phyloP scores from a whole-genome alignment of 1,140 invertebrate species.

The Rhagoletis zephyria region DNA sequence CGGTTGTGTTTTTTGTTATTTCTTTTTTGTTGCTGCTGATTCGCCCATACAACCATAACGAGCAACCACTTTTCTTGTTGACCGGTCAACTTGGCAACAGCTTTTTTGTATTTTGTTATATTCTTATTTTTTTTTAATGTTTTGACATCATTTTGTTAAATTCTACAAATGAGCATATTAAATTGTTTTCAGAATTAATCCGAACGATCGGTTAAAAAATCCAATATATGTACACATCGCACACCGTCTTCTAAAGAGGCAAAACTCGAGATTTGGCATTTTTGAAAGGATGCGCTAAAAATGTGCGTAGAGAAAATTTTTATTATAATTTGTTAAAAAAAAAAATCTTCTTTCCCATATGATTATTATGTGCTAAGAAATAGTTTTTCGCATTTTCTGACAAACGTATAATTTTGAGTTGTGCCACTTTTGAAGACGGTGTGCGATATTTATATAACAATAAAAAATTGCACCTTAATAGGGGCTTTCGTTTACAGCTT shows the following conservation, averaged over 20 bases:
- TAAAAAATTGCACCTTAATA: not conserved
- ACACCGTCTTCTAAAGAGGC: not conserved
- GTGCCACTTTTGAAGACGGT: no score
- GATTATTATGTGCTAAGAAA: no score
- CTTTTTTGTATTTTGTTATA: not conserved
- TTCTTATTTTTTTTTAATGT: not conserved
- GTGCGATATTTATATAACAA: not conserved
- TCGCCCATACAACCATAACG: not conserved
- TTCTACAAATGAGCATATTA: slow-evolving; percentile 38
- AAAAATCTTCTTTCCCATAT: no score
- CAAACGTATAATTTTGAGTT: no score
- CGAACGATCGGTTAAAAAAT: not conserved
- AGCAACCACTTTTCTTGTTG: not conserved
- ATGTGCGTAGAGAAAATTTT: not conserved
- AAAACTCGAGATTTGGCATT: no score
- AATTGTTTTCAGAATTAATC: slow-evolving; percentile 44
- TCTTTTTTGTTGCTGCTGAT: not conserved
- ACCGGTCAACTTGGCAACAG: not conserved
- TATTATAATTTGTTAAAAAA: no score
- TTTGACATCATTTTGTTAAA: slow-evolving; percentile 24
- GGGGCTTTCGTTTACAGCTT: no score
- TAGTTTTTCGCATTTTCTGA: no score
- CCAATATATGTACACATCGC: not conserved
- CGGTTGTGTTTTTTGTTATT: not conserved
- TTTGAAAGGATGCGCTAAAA: no score